phyloP scores from a whole-genome alignment of 2,113 vertebrate genomes.

The Protobothrops flavoviridis region DNA sequence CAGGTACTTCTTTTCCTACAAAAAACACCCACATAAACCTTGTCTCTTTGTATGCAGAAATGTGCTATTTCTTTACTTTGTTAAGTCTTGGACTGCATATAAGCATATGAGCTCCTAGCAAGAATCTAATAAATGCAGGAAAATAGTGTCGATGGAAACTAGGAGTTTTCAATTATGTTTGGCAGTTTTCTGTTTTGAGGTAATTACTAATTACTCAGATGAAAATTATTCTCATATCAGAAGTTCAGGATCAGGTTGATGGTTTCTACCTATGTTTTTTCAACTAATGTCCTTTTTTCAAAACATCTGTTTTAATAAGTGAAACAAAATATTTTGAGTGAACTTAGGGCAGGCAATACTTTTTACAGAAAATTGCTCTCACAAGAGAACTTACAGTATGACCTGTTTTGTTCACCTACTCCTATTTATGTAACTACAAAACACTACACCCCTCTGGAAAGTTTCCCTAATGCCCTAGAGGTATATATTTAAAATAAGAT shows the following conservation, averaged over 20 bases:
- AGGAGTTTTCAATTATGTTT: conserved; percentile 18
- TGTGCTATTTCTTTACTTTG: not conserved
- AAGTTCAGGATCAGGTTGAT: conserved; percentile 25
- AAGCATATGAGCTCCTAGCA: conserved; percentile 18
- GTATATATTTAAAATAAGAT: not conserved
- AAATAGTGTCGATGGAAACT: conserved; percentile 15
- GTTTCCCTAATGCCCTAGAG: not conserved
- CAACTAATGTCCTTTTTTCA: conserved; percentile 30
- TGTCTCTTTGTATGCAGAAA: not conserved
- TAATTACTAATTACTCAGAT: conserved; percentile 38
- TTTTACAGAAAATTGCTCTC: conserved; percentile 32
- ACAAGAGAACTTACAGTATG: not conserved
- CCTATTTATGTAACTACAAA: not conserved
- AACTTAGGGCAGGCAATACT: not conserved
- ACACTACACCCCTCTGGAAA: not conserved
- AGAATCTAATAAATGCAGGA: conserved; percentile 24
- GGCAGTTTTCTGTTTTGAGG: conserved; percentile 29
- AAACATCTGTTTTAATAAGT: conserved; percentile 44
- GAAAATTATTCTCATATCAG: conserved; percentile 43
- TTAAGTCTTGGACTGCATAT: conserved; percentile 17
- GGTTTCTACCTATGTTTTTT: conserved; percentile 27
- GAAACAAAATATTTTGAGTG: conserved; percentile 30
- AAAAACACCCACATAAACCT: conserved; percentile 17
- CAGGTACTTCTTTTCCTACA: conserved; percentile 14
- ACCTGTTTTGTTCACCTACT: conserved; percentile 1